Percentiles rank a stretch among this genome's conserved stretches.
phyloP scores from a whole-genome alignment of 2,888 invertebrate genomes.

The Leucophenga maculata region DNA sequence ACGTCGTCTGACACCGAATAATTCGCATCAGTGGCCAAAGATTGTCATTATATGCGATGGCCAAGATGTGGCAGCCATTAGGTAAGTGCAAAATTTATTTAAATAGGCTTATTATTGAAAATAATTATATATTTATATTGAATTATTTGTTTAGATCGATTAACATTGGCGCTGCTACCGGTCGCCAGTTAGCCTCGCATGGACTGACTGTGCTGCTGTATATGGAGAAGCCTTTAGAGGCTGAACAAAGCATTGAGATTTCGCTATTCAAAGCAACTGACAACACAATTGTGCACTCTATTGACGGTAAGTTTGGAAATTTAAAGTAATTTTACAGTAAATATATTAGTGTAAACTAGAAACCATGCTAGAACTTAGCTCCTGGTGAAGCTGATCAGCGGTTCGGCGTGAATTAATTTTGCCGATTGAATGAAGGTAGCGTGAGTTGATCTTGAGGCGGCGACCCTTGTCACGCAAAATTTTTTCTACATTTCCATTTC shows the following conservation, averaged over 20 bases:
- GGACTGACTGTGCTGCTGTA: conserved; percentile 82
- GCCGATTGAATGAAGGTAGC: no score
- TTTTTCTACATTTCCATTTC: no score
- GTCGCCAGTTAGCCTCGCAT: conserved; percentile 86
- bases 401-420: no score
- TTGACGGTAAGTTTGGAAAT: conserved; percentile 65
- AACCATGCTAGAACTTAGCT: no score
- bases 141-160: conserved; percentile 67
- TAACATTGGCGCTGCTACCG: conserved; percentile 82
- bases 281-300: conserved; percentile 75
- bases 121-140: no score
- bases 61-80: conserved; percentile 49
- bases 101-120: background rate
- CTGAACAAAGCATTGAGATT: conserved; percentile 76
- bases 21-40: conserved; percentile 89
- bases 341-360: no score
- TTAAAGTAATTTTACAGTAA: background rate
- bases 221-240: conserved; percentile 73
- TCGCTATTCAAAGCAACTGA: conserved; percentile 79
- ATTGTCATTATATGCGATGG: conserved; percentile 82
- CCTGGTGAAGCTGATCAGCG: no score
- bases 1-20: conserved; percentile 86
- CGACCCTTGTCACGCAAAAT: no score
- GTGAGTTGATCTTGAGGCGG: no score
- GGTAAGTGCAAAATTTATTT: conserved; percentile 38